Evolutionary conservation across 2,888 invertebrate species (phyloP).

Genomic region (Tetragnatha montana): DNA sequence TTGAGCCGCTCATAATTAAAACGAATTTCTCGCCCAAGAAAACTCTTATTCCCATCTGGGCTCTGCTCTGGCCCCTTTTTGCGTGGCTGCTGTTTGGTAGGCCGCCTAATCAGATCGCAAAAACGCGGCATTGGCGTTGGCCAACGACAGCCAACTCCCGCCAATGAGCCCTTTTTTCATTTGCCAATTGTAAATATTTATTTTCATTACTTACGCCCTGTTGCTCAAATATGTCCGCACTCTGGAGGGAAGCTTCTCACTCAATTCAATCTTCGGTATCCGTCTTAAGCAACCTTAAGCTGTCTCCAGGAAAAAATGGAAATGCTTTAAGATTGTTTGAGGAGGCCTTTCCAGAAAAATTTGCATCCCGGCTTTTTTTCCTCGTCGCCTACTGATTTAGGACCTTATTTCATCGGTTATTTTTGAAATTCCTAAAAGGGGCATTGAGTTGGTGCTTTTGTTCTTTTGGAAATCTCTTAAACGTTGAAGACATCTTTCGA

Average conservation of each 20-base stretch:
- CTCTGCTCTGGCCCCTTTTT: conserved; percentile 46
- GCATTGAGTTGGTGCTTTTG: background rate
- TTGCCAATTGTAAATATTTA: conserved; percentile 11
- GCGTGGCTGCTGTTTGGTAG: conserved; percentile 33
- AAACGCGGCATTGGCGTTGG: conserved; percentile 10
- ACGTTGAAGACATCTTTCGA: background rate
- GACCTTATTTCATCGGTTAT: background rate
- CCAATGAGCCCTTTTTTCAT: background rate
- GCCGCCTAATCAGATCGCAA: background rate
- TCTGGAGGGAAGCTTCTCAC: conserved; percentile 26
- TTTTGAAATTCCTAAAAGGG: background rate
- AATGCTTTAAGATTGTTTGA: background rate
- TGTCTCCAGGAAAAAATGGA: background rate
- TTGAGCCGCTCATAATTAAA: conserved; percentile 69
- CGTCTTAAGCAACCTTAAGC: conserved; percentile 11
- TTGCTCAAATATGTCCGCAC: conserved; percentile 3
- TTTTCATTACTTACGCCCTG: conserved; percentile 8
- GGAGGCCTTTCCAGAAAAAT: background rate
- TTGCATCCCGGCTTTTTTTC: background rate
- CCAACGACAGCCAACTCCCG: conserved; percentile 8
- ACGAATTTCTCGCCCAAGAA: conserved; percentile 70
- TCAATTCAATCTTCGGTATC: conserved; percentile 18
- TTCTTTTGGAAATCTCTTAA: background rate
- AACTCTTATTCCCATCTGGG: conserved; percentile 65
- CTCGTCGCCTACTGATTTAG: background rate